A percentile compares a stretch with the other conserved stretches of the same genome.
Evolutionary conservation across 2,797 vertebrate species (phyloP).

Genomic region (Antrozous pallidus): DNA sequence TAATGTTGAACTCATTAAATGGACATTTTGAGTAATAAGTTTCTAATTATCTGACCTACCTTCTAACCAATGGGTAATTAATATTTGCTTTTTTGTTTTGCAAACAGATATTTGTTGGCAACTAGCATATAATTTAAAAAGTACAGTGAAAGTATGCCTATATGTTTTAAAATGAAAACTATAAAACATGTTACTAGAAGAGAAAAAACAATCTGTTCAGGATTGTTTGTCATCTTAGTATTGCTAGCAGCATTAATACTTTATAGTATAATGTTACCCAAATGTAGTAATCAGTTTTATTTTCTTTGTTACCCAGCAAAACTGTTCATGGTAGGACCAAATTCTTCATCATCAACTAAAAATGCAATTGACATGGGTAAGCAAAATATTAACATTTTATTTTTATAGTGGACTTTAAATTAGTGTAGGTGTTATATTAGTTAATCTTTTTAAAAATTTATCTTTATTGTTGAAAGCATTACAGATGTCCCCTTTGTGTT

Average conservation of each 20-base stretch:
- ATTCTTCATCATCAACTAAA: conserved; percentile 89
- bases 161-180: conserved; percentile 30
- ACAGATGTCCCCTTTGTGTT: no score
- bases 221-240: conserved; percentile 12
- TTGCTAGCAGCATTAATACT: background rate
- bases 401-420: conserved; percentile 31
- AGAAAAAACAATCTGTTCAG: background rate
- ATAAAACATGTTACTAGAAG: conserved; percentile 2
- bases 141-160: background rate
- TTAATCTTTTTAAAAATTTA: background rate
- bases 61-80: conserved; percentile 31
- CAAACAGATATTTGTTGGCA: conserved; percentile 17
- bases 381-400: conserved; percentile 68
- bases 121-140: conserved; percentile 26
- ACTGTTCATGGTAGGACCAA: conserved; percentile 91
- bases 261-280: background rate
- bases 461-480: no score
- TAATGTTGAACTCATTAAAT: conserved; percentile 37
- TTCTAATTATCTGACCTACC: background rate
- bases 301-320: conserved; percentile 88
- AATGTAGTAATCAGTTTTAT: conserved; percentile 44
- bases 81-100: conserved; percentile 53
- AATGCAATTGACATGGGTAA: conserved; percentile 94
- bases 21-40: background rate
- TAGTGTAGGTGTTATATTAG: background rate